A percentile compares a stretch with the other conserved stretches of the same genome.
Evolutionary conservation across 2,113 vertebrate genomes (phyloP).

Genomic region (Grallaria varia): DNA sequence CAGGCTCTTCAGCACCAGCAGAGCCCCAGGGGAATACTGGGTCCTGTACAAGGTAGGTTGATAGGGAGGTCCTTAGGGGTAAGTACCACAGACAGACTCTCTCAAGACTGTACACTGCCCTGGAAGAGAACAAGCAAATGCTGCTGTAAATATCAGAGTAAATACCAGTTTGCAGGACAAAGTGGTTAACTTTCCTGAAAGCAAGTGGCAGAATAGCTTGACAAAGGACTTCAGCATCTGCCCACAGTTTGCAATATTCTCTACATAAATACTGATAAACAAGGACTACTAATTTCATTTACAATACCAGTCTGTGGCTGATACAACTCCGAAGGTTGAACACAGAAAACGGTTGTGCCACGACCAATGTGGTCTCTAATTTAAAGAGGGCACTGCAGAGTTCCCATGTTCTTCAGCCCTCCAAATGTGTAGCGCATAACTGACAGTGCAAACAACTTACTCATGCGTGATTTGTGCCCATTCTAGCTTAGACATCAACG

Average conservation of each 20-base stretch:
- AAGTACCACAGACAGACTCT: background rate
- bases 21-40: background rate
- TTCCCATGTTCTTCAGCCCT: background rate
- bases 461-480: constrained; percentile 1
- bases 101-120: background rate
- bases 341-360: background rate
- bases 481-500: background rate
- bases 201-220: background rate
- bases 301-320: background rate
- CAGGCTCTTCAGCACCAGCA: background rate
- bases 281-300: background rate
- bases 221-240: background rate
- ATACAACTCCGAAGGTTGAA: background rate
- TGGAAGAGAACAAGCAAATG: background rate
- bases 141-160: background rate
- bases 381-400: background rate
- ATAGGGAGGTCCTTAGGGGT: background rate
- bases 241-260: background rate
- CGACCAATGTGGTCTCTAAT: accelerated
- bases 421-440: background rate
- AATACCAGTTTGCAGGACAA: background rate
- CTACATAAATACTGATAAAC: background rate
- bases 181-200: background rate
- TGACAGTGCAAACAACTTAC: background rate
- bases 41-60: background rate